Evolutionary conservation across 2,888 invertebrate species (phyloP).

Genomic region (Aromia moschata): DNA sequence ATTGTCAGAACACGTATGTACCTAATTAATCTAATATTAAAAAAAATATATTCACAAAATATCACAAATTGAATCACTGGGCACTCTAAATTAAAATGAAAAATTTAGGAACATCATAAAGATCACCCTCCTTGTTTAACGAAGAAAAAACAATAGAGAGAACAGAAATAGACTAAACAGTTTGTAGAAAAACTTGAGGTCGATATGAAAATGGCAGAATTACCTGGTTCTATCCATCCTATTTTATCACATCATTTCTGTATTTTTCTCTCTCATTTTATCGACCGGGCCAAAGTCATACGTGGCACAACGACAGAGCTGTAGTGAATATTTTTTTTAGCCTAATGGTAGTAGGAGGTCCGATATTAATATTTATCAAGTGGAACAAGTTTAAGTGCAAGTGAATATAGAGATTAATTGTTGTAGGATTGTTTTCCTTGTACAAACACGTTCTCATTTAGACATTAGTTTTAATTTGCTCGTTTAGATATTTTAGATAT

Average conservation of each 20-base stretch:
- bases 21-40: constrained; percentile 1
- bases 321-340: not conserved
- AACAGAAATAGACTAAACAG: constrained; percentile 2
- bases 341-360: not conserved
- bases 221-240: not conserved
- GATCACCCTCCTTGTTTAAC: constrained; percentile 3
- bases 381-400: not conserved
- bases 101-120: not conserved
- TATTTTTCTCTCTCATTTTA: not conserved
- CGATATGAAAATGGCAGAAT: constrained; percentile 7
- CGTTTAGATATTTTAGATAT: too few species aligned
- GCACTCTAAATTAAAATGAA: not conserved
- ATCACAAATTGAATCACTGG: constrained; percentile 12
- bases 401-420: not conserved
- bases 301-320: constrained; percentile 19
- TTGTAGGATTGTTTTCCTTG: not conserved
- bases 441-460: constrained; percentile 24
- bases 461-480: too few species aligned
- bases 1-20: too few species aligned
- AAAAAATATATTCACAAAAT: constrained; percentile 22
- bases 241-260: not conserved
- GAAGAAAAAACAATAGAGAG: not conserved
- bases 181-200: not conserved
- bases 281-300: constrained; percentile 1
- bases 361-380: not conserved